Base-by-base conservation (phyloP, 2,113 vertebrate species). In the Etheostoma cragini region DNA sequence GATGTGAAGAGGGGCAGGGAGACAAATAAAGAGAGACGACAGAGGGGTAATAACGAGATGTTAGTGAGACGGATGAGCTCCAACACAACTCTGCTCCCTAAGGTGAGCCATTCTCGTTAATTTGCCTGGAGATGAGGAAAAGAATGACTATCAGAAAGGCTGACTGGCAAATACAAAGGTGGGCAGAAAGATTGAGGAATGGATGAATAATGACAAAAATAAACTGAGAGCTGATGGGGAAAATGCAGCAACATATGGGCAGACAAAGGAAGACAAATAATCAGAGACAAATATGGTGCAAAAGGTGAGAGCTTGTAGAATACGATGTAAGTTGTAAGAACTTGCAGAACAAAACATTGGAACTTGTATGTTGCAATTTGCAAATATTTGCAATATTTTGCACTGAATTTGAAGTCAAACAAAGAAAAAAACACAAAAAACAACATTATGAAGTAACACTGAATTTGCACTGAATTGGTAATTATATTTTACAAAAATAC, bases 61-160 rank as follows among this genome's bases (percentile, higher is more conserved):
- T 65, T 89, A 93, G 93, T 93, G 82, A 92, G 89, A 89, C 85
- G 85, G 92, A 91, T 89, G 85, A 90, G 91, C 81, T 72, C 66
- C 74, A 84, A 91, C 88, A 87, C 76, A 88, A 84, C 62, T 62
- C 24, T 26, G 68, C 66, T 91, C 92, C 89, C 93, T 89, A 70
- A 86, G 90, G 89, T 92, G 87, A 87, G 82, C 83, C 76, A 76
- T 70, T 81, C 92, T 92, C 89, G 92, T 92, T 92, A 92, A 87
- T 78, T 84, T 85, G 75, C 86, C 83, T 77, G 63, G 60, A 89
- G 85, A 87, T 8, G 14, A 66, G 68, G 64, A 84, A 57, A 42
- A 54, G 38, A 75, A 35, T 90, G 90, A 88, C 84, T 76, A 86
- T 83, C 80, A 75, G 49, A 73, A 69, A 68, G 76, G 70, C 66